Evolutionary conservation across 2,797 vertebrate genomes (phyloP).

Genomic region (Alca torda): DNA sequence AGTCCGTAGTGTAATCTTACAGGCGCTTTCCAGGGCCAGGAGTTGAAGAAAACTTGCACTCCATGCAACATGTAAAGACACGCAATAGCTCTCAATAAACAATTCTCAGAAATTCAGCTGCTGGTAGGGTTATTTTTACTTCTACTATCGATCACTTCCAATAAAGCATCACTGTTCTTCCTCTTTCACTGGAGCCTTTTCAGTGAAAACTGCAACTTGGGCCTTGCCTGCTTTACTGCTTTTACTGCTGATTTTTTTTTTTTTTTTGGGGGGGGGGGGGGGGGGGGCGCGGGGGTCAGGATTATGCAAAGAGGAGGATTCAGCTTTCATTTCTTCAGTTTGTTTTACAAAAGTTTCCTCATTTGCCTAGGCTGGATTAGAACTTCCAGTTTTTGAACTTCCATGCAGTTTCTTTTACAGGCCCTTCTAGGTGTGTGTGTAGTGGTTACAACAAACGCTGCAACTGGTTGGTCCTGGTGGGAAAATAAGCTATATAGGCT

Average conservation of each 20-base stretch:
- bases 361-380: background rate
- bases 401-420: background rate
- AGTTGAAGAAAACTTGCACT: background rate
- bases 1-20: background rate
- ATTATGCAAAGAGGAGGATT: background rate
- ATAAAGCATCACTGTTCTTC: background rate
- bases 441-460: background rate
- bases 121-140: background rate
- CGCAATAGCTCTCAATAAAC: background rate
- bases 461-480: background rate
- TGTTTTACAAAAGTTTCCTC: background rate
- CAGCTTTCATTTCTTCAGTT: background rate
- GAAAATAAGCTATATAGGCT: background rate
- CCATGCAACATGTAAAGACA: accelerated
- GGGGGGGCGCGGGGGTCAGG: no score
- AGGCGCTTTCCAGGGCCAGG: background rate
- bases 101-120: background rate
- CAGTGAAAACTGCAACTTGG: background rate
- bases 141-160: background rate
- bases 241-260: background rate
- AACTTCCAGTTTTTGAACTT: background rate
- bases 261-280: no score
- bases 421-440: background rate
- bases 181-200: background rate
- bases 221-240: background rate